Evolutionary conservation across 2,113 vertebrate species (phyloP), one percentile per base, ranked within the genome.

Genomic region (Hippoglossus stenolepis): DNA sequence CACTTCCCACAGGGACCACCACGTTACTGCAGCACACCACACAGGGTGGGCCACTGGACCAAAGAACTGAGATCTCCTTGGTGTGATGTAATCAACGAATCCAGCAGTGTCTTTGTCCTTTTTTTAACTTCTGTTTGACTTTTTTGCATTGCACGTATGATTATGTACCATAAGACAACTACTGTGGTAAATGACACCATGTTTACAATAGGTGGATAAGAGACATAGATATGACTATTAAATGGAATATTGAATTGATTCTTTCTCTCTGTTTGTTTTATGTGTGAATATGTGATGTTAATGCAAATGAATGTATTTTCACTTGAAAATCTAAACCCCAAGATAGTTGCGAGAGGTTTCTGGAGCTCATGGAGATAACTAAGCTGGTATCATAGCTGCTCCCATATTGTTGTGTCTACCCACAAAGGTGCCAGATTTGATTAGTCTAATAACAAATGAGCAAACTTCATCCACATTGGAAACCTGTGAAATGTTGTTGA

Each of bases 201-300:
- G 93, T 93, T 93, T 93, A 93, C 93, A 92, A 91, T 90, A 92
- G 89, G 91, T 91, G 87, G 87, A 88, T 85, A 92, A 89, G 73
- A 91, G 73, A 90, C 83, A 89, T 89, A 93, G 79, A 79, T 90
- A 92, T 91, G 87, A 91, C 47, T 92, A 93, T 92, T 93, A 93
- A 93, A 93, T 92, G 87, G 88, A 90, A 71, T 93, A 92, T 91
- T 91, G 63, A 87, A 84, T 77, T 80, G 65, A 90, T 11, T 79
- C 8, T 20, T 53, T 63, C 26, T 17, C 1, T 84, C 15, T 58
- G 28, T 0, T 65, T 73, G 24, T 67, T 80, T 63, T 35, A 9
- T 24, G 31, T n/a, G 49, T 74, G n/a, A 63, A 68, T 60, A 13
- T 17, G n/a, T 62, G 40, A 31, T 73, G 70, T 53, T 10, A 23